These are phyloP conservation scores for Ectemnius lituratus DNA, from an alignment of 2,888 invertebrate genomes.

Conservation along the genomic window DNA sequence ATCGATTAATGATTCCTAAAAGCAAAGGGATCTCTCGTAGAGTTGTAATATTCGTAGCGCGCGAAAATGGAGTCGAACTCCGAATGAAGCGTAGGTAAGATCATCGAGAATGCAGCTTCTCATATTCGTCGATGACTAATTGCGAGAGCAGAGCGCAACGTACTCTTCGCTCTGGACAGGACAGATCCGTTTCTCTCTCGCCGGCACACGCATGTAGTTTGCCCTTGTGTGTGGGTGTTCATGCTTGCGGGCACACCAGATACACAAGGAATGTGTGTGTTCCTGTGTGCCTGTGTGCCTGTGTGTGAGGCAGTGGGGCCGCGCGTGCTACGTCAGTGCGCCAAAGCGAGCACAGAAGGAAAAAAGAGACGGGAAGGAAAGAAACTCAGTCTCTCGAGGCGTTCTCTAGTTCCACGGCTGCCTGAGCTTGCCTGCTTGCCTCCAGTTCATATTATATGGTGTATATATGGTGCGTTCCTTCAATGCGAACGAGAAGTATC, in stretches of 20 bases:
- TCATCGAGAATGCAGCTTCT: slow-evolving; percentile 20
- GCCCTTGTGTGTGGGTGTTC: too few species aligned
- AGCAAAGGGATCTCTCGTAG: not conserved
- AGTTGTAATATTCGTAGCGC: not conserved
- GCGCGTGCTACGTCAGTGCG: slow-evolving; percentile 33
- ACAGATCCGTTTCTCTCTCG: slow-evolving; percentile 18
- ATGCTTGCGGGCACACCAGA: not conserved
- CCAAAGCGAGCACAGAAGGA: slow-evolving; percentile 1
- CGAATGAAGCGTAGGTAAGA: not conserved
- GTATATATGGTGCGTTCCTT: too few species aligned
- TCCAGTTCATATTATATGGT: too few species aligned
- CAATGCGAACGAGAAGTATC: too few species aligned
- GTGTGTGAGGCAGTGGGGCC: slow-evolving; percentile 17
- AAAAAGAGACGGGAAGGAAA: slow-evolving; percentile 13
- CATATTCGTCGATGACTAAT: slow-evolving; percentile 47
- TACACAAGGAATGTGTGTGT: too few species aligned
- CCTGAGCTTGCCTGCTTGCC: slow-evolving; percentile 6
- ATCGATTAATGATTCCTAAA: slow-evolving; percentile 4
- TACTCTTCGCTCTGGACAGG: slow-evolving; percentile 1
- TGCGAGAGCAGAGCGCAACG: slow-evolving; percentile 28
- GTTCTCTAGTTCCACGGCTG: not conserved
- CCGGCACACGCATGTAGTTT: not conserved
- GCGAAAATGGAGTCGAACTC: slow-evolving; percentile 28
- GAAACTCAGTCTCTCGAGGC: slow-evolving; percentile 31
- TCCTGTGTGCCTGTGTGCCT: too few species aligned